phyloP scores from a whole-genome alignment of 1,140 invertebrate species.

The Bursaphelenchus mucronatus region DNA sequence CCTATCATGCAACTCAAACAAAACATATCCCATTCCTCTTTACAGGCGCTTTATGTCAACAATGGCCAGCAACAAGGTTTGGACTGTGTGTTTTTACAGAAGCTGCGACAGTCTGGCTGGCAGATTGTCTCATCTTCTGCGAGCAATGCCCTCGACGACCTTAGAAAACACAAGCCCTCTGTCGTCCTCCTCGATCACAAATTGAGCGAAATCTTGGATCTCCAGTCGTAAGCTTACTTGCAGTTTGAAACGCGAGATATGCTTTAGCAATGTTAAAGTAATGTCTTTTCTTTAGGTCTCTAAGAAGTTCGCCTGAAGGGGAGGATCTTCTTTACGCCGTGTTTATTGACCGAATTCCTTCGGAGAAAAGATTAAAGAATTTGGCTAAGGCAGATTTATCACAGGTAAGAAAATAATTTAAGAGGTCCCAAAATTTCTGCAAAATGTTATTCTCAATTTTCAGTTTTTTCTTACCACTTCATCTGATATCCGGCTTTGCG shows the following conservation, averaged over 20 bases:
- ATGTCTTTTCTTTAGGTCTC: conserved; percentile 31
- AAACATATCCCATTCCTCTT: neutral
- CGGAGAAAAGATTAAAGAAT: conserved; percentile 33
- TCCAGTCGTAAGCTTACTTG: conserved; percentile 25
- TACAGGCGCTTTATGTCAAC: conserved; percentile 24
- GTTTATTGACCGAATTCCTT: conserved; percentile 26
- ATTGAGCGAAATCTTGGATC: conserved; percentile 25
- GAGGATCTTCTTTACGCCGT: conserved; percentile 44
- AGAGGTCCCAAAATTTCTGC: neutral
- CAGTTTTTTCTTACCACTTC: conserved; percentile 41
- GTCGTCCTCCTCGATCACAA: conserved; percentile 34
- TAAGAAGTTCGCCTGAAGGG: conserved; percentile 27
- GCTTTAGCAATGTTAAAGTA: conserved; percentile 14
- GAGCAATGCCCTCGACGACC: neutral
- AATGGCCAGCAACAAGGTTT: neutral
- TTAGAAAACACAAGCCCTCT: conserved; percentile 26
- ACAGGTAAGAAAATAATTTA: conserved; percentile 12
- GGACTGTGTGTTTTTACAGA: conserved; percentile 10
- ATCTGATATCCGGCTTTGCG: conserved; percentile 49
- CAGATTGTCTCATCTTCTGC: neutral
- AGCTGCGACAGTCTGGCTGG: conserved; percentile 13
- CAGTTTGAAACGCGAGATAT: neutral
- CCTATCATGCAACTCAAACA: neutral
- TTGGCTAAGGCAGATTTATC: conserved; percentile 32
- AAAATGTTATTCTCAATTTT: conserved; percentile 17